These are phyloP conservation scores for Nothoprocta pentlandii DNA, from an alignment of 2,113 vertebrate species.

Conservation along the genomic window DNA sequence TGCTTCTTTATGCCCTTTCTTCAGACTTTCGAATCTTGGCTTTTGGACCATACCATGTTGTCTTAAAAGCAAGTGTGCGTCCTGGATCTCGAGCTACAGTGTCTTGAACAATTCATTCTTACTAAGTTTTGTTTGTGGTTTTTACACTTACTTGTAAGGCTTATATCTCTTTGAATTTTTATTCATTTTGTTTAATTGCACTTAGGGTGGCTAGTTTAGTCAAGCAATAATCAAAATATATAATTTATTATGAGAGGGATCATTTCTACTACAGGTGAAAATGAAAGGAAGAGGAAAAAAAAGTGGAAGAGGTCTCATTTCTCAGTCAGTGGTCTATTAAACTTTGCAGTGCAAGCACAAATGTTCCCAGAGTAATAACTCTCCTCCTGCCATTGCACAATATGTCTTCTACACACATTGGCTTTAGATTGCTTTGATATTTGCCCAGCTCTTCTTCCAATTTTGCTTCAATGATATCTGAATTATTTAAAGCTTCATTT, in stretches of 20 bases:
- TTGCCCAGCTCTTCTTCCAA: slow-evolving; percentile 50
- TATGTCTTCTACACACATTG: slow-evolving; percentile 22
- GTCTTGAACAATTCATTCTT: background rate
- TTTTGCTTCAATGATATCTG: slow-evolving; percentile 58
- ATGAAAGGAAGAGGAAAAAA: background rate
- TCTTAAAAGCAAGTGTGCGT: background rate
- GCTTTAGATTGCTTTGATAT: slow-evolving; percentile 59
- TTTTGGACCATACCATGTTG: background rate
- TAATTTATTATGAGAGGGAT: background rate
- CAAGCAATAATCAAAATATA: background rate
- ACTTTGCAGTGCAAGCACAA: slow-evolving; percentile 51
- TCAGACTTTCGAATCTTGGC: background rate
- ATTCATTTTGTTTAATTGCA: slow-evolving; percentile 23
- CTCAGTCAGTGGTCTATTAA: slow-evolving; percentile 6
- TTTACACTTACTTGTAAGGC: background rate
- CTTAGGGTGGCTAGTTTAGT: background rate
- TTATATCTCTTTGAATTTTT: background rate
- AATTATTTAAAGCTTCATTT: slow-evolving; percentile 62
- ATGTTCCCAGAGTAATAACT: slow-evolving; percentile 43
- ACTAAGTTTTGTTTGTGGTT: background rate
- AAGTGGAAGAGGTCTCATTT: slow-evolving; percentile 15
- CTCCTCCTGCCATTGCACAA: background rate
- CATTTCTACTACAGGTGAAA: background rate
- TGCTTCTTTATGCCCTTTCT: background rate
- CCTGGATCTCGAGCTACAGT: background rate